phyloP scores from a whole-genome alignment of 2,888 invertebrate species.

The Julus scanicus region DNA sequence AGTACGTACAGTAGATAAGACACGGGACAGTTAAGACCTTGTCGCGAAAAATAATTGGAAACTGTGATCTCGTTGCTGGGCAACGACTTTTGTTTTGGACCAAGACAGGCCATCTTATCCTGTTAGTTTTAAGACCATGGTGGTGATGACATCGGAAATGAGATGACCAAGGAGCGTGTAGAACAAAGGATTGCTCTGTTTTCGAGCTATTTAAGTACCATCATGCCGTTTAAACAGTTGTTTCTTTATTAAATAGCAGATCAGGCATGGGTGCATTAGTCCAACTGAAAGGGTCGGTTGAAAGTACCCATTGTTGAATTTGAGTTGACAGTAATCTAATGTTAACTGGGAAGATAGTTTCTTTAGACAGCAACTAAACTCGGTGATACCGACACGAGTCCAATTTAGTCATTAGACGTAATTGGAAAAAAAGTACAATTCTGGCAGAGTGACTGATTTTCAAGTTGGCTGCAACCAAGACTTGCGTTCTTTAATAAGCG shows the following conservation, averaged over 20 bases:
- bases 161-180: neutral
- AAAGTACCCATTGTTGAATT: neutral
- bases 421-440: too few relatives aligned
- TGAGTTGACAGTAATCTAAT: neutral
- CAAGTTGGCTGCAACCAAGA: too few relatives aligned
- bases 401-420: too few relatives aligned
- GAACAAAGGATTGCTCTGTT: conserved; percentile 2
- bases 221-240: neutral
- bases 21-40: conserved; percentile 17
- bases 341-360: neutral
- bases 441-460: too few relatives aligned
- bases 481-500: too few relatives aligned
- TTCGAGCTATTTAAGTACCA: neutral
- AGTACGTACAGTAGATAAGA: neutral
- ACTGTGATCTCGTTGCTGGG: conserved; percentile 5
- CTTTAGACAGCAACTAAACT: too few relatives aligned
- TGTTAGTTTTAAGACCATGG: conserved; percentile 27
- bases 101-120: neutral
- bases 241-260: neutral
- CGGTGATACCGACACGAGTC: too few relatives aligned
- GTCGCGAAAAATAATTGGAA: neutral
- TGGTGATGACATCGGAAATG: neutral
- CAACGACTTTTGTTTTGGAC: neutral
- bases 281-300: neutral
- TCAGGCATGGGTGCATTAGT: neutral